Percentiles rank a stretch among this genome's conserved stretches.
phyloP scores from a whole-genome alignment of 92 coral and sea anemone species.

The Phenganax subtilis region DNA sequence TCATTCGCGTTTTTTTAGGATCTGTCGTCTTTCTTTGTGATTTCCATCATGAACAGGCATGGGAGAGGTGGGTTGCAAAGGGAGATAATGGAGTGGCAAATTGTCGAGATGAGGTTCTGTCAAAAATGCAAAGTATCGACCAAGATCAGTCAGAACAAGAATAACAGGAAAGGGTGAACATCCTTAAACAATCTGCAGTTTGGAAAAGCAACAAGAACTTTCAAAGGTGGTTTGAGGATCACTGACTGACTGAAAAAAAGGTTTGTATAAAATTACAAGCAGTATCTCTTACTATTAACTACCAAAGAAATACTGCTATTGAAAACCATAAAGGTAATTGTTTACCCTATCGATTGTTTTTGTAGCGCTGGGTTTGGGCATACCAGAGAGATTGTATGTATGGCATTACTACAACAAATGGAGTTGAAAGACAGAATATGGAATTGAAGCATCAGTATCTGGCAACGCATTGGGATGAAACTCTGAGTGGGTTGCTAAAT shows the following conservation, averaged over 20 bases:
- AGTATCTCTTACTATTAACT: background rate
- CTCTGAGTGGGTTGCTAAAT: conserved; percentile 50
- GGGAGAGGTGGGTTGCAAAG: conserved; percentile 40
- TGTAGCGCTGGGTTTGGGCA: conserved; percentile 51
- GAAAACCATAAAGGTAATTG: too few species aligned
- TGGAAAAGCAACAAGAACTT: conserved; percentile 35
- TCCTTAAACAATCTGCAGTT: conserved; percentile 14
- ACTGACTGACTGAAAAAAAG: conserved; percentile 28
- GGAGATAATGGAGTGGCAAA: conserved; percentile 34
- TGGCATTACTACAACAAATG: conserved; percentile 49
- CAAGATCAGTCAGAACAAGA: conserved; percentile 34
- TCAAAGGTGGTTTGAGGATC: conserved; percentile 17
- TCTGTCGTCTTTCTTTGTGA: conserved; percentile 1
- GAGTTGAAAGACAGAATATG: conserved; percentile 48
- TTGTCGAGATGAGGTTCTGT: conserved; percentile 39
- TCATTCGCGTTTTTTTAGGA: background rate
- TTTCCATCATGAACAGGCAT: conserved; percentile 33
- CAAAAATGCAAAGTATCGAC: conserved; percentile 33
- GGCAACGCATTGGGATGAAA: conserved; percentile 52
- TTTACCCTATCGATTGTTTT: background rate
- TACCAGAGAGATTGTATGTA: conserved; percentile 17
- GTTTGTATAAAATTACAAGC: background rate
- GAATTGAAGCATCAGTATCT: conserved; percentile 50
- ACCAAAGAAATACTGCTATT: too few species aligned
- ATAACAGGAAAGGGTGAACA: conserved; percentile 12